Evolutionary conservation across 2,797 vertebrate genomes (phyloP).

Genomic region (Argya squamiceps): DNA sequence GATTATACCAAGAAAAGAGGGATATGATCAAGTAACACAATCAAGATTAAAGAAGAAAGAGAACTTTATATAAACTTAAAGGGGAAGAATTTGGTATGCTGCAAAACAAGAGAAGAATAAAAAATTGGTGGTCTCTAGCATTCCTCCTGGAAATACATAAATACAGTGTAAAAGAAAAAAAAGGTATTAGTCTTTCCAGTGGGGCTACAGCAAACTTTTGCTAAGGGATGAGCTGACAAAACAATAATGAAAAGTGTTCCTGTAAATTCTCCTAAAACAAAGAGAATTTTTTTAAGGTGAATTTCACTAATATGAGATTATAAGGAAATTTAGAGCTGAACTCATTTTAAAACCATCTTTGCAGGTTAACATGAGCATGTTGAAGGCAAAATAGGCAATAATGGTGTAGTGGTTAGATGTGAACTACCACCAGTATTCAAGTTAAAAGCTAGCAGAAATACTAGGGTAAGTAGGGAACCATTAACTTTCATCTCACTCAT

Average conservation of each 20-base stretch:
- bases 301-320: neutral
- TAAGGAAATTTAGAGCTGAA: neutral
- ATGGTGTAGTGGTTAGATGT: neutral
- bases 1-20: neutral
- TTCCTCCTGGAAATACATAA: neutral
- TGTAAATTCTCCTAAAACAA: neutral
- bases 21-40: neutral
- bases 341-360: neutral
- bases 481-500: neutral
- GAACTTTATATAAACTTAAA: neutral
- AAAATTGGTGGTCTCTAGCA: neutral
- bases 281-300: neutral
- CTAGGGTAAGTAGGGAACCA: neutral
- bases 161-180: neutral
- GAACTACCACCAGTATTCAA: neutral
- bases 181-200: neutral
- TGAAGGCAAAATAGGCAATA: neutral
- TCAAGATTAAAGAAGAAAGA: neutral
- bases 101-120: neutral
- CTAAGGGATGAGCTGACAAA: neutral
- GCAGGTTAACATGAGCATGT: neutral
- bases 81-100: neutral
- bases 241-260: neutral
- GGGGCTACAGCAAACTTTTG: neutral
- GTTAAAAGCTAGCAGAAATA: neutral